Conservation (phyloP, 2,797 vertebrate genomes). For the Phaenicophaeus curvirostris region DNA sequence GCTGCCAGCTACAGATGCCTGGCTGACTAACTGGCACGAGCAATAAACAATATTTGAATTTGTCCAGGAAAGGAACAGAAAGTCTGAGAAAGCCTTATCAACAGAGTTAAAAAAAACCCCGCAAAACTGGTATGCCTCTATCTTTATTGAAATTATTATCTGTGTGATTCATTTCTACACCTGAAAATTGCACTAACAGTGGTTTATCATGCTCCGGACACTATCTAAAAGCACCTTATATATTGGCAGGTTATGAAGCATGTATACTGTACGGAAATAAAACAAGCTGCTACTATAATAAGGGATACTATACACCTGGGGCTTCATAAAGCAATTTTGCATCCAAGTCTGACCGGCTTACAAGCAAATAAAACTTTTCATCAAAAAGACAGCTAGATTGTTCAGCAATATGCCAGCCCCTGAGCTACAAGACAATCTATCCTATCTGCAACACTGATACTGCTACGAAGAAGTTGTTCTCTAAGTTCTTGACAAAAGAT, state of each 20-base stretch:
- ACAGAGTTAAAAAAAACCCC: neutral
- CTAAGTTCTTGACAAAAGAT: neutral
- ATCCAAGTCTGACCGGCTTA: neutral
- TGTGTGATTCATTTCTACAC: neutral
- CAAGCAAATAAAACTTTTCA: neutral
- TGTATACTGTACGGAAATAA: neutral
- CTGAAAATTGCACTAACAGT: neutral
- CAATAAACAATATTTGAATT: constrained; percentile 25
- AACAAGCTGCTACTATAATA: neutral
- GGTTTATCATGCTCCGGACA: neutral
- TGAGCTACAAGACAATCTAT: neutral
- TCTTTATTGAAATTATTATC: neutral
- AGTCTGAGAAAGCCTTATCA: neutral
- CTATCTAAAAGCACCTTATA: neutral
- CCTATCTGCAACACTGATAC: neutral
- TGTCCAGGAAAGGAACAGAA: neutral
- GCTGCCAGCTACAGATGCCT: constrained; percentile 25
- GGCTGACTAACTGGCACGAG: constrained; percentile 17
- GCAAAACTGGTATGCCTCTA: neutral
- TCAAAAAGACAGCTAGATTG: neutral
- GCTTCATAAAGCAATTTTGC: constrained; percentile 7
- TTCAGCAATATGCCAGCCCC: neutral
- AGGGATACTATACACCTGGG: neutral
- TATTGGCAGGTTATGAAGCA: constrained; percentile 1
- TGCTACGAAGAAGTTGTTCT: neutral